Percentiles rank a stretch among this genome's conserved stretches.
phyloP scores from a whole-genome alignment of 2,797 vertebrate genomes.

The Anguilla obscura region DNA sequence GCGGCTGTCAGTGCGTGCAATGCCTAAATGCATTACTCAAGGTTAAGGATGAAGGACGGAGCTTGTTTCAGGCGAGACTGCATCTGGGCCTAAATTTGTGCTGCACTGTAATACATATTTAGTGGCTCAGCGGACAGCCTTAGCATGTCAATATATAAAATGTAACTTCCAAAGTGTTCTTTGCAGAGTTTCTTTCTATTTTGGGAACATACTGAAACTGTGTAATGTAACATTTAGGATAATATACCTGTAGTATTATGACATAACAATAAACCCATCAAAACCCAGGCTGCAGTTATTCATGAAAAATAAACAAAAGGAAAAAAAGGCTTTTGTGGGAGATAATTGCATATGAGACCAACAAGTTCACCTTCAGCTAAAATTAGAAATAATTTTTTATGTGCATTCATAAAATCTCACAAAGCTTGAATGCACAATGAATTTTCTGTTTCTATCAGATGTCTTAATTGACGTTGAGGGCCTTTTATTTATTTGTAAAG shows the following conservation, averaged over 20 bases:
- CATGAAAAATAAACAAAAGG: neutral
- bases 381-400: neutral
- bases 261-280: neutral
- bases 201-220: neutral
- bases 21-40: neutral
- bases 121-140: neutral
- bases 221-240: neutral
- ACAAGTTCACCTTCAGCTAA: neutral
- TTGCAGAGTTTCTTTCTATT: neutral
- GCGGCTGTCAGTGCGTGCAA: neutral
- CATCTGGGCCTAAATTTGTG: neutral
- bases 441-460: conserved; percentile 25
- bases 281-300: neutral
- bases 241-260: neutral
- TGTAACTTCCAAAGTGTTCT: neutral
- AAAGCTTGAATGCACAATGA: neutral
- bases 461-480: conserved; percentile 39
- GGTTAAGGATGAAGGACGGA: neutral
- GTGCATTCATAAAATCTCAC: neutral
- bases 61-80: neutral
- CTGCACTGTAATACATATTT: conserved; percentile 1
- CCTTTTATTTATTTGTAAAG: conserved; percentile 48
- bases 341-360: neutral
- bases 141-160: neutral
- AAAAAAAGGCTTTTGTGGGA: neutral